A percentile compares a stretch with the other conserved stretches of the same genome.
These are phyloP conservation scores for Cristatella mucedo DNA, from an alignment of 2,888 invertebrate genomes.

Conservation along the genomic window DNA sequence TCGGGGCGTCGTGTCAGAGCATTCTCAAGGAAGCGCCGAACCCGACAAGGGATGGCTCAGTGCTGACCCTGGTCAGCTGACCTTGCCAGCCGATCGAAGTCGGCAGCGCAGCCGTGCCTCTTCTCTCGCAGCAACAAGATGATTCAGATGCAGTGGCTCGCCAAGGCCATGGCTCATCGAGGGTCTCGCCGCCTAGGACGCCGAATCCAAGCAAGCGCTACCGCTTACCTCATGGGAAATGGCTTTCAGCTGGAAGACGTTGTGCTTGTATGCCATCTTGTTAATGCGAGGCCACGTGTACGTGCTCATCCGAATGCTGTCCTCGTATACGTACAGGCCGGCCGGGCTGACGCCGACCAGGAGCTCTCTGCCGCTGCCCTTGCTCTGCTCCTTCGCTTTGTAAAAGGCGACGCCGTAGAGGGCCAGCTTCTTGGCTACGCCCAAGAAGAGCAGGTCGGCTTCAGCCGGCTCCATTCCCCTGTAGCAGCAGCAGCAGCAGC, in stretches of 20 bases:
- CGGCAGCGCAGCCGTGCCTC: too few species aligned
- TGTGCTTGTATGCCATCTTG: conserved; percentile 93
- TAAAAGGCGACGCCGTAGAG: conserved; percentile 98
- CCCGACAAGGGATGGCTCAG: too few species aligned
- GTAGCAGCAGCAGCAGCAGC: conserved; percentile 20
- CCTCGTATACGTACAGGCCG: conserved; percentile 81
- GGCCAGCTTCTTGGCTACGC: conserved; percentile 93
- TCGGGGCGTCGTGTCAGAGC: too few species aligned
- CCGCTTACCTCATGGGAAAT: conserved; percentile 74
- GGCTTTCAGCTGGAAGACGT: conserved; percentile 93
- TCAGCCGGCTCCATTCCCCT: conserved; percentile 94
- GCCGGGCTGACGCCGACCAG: conserved; percentile 91
- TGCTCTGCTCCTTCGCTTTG: conserved; percentile 53
- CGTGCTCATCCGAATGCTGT: conserved; percentile 81
- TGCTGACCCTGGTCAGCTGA: too few species aligned
- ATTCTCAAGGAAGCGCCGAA: too few species aligned
- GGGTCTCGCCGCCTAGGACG: too few species aligned
- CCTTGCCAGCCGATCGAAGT: too few species aligned
- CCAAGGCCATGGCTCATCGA: too few species aligned
- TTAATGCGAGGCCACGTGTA: conserved; percentile 99
- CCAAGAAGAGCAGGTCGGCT: conserved; percentile 89
- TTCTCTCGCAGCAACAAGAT: too few species aligned
- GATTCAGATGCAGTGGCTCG: too few species aligned
- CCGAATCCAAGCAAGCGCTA: too few species aligned
- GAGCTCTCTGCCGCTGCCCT: conserved; percentile 33